Conservation (phyloP, 2,888 invertebrate species). For the Drosophila borealis region DNA sequence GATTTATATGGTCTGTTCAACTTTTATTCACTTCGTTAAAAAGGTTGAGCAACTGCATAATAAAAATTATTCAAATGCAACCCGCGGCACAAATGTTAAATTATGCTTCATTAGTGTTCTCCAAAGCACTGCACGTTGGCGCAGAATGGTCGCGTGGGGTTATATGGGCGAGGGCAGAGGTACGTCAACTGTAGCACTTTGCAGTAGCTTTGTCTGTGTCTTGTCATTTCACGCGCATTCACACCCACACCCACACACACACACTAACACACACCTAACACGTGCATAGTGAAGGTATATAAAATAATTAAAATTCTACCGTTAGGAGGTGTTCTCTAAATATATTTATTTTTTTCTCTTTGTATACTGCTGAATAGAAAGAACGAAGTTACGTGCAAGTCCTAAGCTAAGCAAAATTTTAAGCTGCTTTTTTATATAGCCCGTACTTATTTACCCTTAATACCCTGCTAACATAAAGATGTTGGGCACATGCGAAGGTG, state of each 20-base stretch:
- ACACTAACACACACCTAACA: slow-evolving; percentile 25
- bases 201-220: slow-evolving; percentile 52
- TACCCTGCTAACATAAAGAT: slow-evolving; percentile 1
- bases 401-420: slow-evolving; percentile 63
- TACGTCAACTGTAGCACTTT: slow-evolving; percentile 51
- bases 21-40: slow-evolving; percentile 61
- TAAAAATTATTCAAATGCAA: slow-evolving; percentile 62
- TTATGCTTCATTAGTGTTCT: slow-evolving; percentile 78
- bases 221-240: slow-evolving; percentile 65
- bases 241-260: slow-evolving; percentile 33
- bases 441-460: slow-evolving; percentile 6
- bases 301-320: slow-evolving; percentile 78
- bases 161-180: slow-evolving; percentile 9
- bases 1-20: not conserved
- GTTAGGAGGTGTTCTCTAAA: slow-evolving; percentile 53
- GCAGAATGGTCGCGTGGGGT: slow-evolving; percentile 1
- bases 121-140: slow-evolving; percentile 22
- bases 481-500: not conserved
- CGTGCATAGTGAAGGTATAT: slow-evolving; percentile 50
- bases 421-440: slow-evolving; percentile 54
- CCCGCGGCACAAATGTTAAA: slow-evolving; percentile 64
- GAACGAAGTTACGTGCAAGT: slow-evolving; percentile 55
- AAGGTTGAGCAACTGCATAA: slow-evolving; percentile 50
- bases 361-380: slow-evolving; percentile 63
- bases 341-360: slow-evolving; percentile 35